Conservation (phyloP, 2,888 invertebrate genomes). For the Lumbricus terrestris region DNA sequence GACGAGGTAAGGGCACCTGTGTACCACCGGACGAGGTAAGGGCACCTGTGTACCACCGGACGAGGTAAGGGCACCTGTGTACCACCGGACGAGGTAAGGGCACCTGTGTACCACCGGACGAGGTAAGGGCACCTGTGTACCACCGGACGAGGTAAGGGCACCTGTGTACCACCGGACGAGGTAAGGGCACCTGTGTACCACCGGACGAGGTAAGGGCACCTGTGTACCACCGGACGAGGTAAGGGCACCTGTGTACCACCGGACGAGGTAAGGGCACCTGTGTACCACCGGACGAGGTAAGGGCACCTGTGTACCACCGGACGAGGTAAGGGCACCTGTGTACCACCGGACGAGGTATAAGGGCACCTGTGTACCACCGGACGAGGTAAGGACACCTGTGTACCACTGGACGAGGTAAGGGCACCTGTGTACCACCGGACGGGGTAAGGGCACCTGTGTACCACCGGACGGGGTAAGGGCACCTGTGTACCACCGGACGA, state of each 20-base stretch:
- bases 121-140: conserved; percentile 10
- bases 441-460: conserved; percentile 4
- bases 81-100: background rate
- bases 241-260: background rate
- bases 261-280: conserved; percentile 10
- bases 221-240: background rate
- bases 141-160: background rate
- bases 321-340: conserved; percentile 10
- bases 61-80: conserved; percentile 7
- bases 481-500: background rate
- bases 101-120: background rate
- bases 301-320: background rate
- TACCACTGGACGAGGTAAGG: no score
- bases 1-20: conserved; percentile 10
- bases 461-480: background rate
- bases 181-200: background rate
- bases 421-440: background rate
- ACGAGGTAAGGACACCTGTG: no score
- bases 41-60: background rate
- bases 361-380: background rate
- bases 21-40: background rate
- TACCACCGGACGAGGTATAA: background rate
- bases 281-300: background rate
- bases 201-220: conserved; percentile 10
- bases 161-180: background rate